Evolutionary conservation across 2,888 invertebrate species (phyloP).

Genomic region (Ptychoptera albimana): DNA sequence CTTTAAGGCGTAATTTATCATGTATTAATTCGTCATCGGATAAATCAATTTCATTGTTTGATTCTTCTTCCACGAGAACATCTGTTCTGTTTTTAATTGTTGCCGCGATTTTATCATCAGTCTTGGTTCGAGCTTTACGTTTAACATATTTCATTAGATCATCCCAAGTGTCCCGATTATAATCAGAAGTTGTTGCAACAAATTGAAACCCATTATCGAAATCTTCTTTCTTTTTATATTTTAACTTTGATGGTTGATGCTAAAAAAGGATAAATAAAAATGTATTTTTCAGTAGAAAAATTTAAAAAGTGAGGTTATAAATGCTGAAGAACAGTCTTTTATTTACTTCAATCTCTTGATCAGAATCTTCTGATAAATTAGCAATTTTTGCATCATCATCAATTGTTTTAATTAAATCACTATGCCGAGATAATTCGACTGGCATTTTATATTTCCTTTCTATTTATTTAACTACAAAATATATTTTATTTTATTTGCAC

Average conservation of each 20-base stretch:
- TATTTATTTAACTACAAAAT: no score
- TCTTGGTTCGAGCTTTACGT: conserved; percentile 60
- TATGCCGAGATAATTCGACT: neutral
- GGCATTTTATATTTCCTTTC: no score
- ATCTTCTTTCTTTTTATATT: conserved; percentile 51
- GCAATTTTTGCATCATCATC: conserved; percentile 68
- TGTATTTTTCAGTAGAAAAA: neutral
- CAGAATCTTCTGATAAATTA: conserved; percentile 64
- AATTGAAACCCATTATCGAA: conserved; percentile 73
- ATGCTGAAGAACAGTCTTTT: neutral
- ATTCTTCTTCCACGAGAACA: conserved; percentile 35
- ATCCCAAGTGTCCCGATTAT: conserved; percentile 68
- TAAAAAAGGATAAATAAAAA: conserved; percentile 26
- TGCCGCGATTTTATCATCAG: conserved; percentile 70
- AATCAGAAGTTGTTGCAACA: conserved; percentile 58
- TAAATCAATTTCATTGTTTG: conserved; percentile 39
- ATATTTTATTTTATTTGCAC: no score
- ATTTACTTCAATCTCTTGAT: conserved; percentile 59
- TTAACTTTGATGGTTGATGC: conserved; percentile 73
- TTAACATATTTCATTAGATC: conserved; percentile 64
- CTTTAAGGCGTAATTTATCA: conserved; percentile 51
- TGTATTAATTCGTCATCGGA: conserved; percentile 65
- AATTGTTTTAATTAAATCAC: conserved; percentile 65
- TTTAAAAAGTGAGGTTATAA: conserved; percentile 5
- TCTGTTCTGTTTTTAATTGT: conserved; percentile 35